A percentile compares a stretch with the other conserved stretches of the same genome.
These are phyloP conservation scores for Drosophila sp. DNA, from an alignment of 1,140 invertebrate genomes.

Conservation along the genomic window DNA sequence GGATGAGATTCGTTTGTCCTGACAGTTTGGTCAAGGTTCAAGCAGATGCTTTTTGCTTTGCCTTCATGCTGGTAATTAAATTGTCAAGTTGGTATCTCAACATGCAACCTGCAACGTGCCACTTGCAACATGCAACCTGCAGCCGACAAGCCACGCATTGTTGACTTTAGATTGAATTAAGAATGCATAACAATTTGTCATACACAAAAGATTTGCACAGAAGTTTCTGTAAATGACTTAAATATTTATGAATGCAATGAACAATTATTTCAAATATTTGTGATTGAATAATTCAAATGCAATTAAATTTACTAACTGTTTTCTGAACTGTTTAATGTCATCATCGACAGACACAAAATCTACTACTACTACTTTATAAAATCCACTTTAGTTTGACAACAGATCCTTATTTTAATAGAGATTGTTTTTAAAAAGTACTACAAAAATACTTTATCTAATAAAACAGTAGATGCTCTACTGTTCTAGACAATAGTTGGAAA, in stretches of 20 bases:
- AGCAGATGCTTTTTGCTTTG: constrained; percentile 32
- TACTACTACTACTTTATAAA: too few relatives aligned
- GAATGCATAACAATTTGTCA: constrained; percentile 42
- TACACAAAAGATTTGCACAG: constrained; percentile 23
- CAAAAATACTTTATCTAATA: too few relatives aligned
- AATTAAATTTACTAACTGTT: neutral
- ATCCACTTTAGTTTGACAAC: too few relatives aligned
- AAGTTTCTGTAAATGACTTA: constrained; percentile 22
- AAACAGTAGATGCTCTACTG: too few relatives aligned
- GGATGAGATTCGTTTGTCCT: constrained; percentile 17
- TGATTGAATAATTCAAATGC: constrained; percentile 6
- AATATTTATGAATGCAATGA: constrained; percentile 34
- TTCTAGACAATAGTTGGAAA: too few relatives aligned
- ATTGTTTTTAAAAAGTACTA: too few relatives aligned
- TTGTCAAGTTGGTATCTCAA: constrained; percentile 56
- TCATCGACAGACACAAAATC: too few relatives aligned
- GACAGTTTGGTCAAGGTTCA: constrained; percentile 37
- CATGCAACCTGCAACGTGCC: constrained; percentile 26
- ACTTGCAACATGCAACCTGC: constrained; percentile 15
- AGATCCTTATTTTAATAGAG: too few relatives aligned
- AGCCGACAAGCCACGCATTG: constrained; percentile 56
- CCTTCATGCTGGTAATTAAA: constrained; percentile 66
- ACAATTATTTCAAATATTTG: constrained; percentile 4
- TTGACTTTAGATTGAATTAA: constrained; percentile 70
- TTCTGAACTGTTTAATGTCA: neutral